These are phyloP conservation scores for Oceanodroma leucorhoa DNA, from an alignment of 2,797 vertebrate genomes.

Conservation along the genomic window DNA sequence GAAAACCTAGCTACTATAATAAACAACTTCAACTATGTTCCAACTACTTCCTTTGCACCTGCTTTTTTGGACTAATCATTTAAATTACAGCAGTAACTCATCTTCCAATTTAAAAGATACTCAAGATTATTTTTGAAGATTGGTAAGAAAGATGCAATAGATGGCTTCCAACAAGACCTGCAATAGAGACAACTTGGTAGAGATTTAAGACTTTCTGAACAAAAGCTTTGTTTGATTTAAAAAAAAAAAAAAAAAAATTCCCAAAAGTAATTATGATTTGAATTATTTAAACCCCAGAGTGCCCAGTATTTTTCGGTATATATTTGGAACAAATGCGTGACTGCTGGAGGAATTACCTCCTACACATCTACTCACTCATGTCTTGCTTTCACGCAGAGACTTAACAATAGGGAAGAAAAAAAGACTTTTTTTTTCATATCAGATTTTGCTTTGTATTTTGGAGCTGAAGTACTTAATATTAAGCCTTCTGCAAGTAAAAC, in stretches of 20 bases:
- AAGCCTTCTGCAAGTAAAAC: neutral
- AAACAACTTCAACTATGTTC: neutral
- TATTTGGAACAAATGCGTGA: slow-evolving; percentile 34
- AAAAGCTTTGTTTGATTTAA: neutral
- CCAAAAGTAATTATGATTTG: neutral
- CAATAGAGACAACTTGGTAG: neutral
- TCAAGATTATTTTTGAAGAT: neutral
- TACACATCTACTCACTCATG: neutral
- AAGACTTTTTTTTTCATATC: neutral
- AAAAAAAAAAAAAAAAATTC: neutral
- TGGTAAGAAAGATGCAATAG: neutral
- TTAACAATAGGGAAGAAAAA: neutral
- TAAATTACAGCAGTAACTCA: neutral
- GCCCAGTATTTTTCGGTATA: neutral
- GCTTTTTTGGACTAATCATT: neutral
- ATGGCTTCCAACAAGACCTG: neutral
- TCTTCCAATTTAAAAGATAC: neutral
- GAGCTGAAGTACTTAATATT: neutral
- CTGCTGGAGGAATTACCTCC: slow-evolving; percentile 12
- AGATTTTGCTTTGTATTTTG: slow-evolving; percentile 4
- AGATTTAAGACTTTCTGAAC: neutral
- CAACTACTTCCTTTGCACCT: neutral
- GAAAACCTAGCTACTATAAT: neutral
- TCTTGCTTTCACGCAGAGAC: neutral
- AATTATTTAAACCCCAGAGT: neutral